These are phyloP conservation scores for Ciconia boyciana DNA, from an alignment of 2,113 vertebrate genomes.

Conservation along the genomic window DNA sequence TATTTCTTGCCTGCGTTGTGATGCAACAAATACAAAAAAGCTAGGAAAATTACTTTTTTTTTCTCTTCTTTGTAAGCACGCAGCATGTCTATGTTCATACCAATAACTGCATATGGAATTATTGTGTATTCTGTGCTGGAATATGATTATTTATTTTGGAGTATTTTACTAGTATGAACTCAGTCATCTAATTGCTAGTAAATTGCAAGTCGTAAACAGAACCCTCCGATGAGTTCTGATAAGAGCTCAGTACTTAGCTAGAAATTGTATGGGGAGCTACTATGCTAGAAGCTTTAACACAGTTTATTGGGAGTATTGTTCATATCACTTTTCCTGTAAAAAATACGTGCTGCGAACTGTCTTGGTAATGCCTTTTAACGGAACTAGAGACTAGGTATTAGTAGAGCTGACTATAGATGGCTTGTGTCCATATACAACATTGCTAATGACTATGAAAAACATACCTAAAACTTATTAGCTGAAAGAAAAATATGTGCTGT, in stretches of 20 bases:
- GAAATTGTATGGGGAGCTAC: not conserved
- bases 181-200: constrained; percentile 3
- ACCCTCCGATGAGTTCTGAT: not conserved
- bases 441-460: not conserved
- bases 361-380: not conserved
- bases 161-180: not conserved
- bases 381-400: not conserved
- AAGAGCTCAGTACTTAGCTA: not conserved
- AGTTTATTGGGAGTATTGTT: not conserved
- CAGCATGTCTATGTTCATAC: not conserved
- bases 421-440: not conserved
- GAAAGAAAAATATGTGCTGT: not conserved
- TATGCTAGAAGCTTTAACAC: not conserved
- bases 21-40: not conserved
- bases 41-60: not conserved
- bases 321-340: not conserved
- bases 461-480: not conserved
- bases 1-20: not conserved
- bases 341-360: not conserved
- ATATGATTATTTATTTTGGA: not conserved
- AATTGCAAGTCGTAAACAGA: constrained; percentile 9
- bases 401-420: not conserved
- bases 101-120: not conserved
- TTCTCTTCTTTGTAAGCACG: not conserved
- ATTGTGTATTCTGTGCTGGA: not conserved